phyloP scores from a whole-genome alignment of 2,797 vertebrate genomes.

The Emys orbicularis region DNA sequence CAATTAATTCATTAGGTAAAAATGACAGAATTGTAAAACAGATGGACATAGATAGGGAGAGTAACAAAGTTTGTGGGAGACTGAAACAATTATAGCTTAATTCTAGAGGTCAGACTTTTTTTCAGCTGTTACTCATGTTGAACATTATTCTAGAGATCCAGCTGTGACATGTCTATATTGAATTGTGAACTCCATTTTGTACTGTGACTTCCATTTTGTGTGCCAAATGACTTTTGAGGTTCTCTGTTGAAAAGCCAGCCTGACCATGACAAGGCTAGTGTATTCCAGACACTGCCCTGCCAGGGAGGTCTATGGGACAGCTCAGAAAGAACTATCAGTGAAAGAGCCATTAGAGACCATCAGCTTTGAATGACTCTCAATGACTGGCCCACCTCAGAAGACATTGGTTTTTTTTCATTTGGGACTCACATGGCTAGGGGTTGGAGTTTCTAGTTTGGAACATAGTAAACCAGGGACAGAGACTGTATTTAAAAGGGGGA shows the following conservation, averaged over 20 bases:
- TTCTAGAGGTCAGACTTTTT: constrained; percentile 6
- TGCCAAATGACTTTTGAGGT: background rate
- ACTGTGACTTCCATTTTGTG: background rate
- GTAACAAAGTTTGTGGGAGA: background rate
- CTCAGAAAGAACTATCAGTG: background rate
- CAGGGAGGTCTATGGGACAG: background rate
- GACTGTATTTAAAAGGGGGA: background rate
- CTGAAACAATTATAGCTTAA: background rate
- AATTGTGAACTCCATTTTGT: background rate
- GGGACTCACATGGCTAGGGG: background rate
- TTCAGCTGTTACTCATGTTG: background rate
- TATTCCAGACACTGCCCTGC: background rate
- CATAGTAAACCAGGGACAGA: background rate
- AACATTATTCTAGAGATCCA: background rate
- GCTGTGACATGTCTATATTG: background rate
- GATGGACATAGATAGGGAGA: background rate
- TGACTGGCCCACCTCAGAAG: background rate
- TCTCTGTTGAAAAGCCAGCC: background rate
- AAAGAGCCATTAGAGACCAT: background rate
- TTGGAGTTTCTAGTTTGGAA: background rate
- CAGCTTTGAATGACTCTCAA: background rate
- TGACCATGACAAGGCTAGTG: background rate
- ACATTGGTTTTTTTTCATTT: background rate
- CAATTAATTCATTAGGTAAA: constrained; percentile 72
- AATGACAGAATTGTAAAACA: background rate